phyloP scores from a whole-genome alignment of 2,113 vertebrate species.

The Falco punctatus region DNA sequence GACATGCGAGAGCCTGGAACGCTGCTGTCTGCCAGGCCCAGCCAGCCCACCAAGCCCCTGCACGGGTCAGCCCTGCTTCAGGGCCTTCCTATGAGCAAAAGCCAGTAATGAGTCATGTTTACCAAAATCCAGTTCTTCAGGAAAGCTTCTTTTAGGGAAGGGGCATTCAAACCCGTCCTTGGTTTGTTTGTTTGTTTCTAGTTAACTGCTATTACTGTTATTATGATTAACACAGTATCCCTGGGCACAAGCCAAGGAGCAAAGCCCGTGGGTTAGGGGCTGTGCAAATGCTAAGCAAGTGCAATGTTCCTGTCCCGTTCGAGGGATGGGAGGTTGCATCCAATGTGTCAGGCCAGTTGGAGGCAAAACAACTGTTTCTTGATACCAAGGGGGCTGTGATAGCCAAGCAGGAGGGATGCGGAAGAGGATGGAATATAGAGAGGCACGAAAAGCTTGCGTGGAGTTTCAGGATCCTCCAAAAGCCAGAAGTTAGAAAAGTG shows the following conservation, averaged over 20 bases:
- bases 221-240: too few species aligned
- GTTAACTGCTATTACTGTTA: background rate
- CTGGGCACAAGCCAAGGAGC: background rate
- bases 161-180: background rate
- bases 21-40: background rate
- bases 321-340: rapidly evolving
- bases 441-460: background rate
- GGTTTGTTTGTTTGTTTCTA: too few species aligned
- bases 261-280: rapidly evolving
- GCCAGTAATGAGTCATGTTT: rapidly evolving
- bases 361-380: background rate
- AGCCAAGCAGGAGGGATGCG: background rate
- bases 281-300: too few species aligned
- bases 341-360: rapidly evolving
- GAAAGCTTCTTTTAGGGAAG: background rate
- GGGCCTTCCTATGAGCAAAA: background rate
- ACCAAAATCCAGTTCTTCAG: rapidly evolving
- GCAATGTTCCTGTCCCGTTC: rapidly evolving
- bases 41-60: background rate
- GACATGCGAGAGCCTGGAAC: rapidly evolving
- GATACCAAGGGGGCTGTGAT: background rate
- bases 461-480: background rate
- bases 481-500: background rate
- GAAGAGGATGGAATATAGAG: background rate
- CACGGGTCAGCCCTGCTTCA: background rate